These are phyloP conservation scores for Lampropteryx suffumata DNA, from an alignment of 2,888 invertebrate genomes.

Conservation along the genomic window DNA sequence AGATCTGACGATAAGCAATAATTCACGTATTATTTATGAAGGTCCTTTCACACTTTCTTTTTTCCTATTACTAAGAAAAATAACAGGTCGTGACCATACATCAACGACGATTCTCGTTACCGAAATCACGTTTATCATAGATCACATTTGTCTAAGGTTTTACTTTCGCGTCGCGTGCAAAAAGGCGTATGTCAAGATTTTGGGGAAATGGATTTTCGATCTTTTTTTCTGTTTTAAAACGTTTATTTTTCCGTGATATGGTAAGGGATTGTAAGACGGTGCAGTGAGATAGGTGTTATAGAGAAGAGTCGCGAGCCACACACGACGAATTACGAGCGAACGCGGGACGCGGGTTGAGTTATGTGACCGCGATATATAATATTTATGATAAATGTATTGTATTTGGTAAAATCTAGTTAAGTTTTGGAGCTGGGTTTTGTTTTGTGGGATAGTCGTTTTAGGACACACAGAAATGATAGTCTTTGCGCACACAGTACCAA, in stretches of 20 bases:
- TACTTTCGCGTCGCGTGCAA: slow-evolving; percentile 46
- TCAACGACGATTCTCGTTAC: slow-evolving; percentile 75
- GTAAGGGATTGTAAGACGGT: slow-evolving; percentile 41
- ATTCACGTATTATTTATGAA: slow-evolving; percentile 76
- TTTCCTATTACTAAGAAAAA: slow-evolving; percentile 69
- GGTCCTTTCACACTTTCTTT: slow-evolving; percentile 63
- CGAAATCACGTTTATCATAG: slow-evolving; percentile 80
- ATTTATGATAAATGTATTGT: slow-evolving; percentile 69
- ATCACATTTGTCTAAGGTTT: slow-evolving; percentile 80
- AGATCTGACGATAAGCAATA: slow-evolving; percentile 78
- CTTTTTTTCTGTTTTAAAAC: slow-evolving; percentile 37
- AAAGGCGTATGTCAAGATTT: slow-evolving; percentile 39
- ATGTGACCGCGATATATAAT: slow-evolving; percentile 71
- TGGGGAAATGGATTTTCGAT: slow-evolving; percentile 36
- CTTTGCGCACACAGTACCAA: no score
- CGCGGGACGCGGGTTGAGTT: slow-evolving; percentile 69
- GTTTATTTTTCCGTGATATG: slow-evolving; percentile 42
- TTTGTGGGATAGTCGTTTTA: slow-evolving; percentile 4
- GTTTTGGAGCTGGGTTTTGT: slow-evolving; percentile 34
- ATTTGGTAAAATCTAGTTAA: slow-evolving; percentile 57
- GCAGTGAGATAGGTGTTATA: slow-evolving; percentile 53
- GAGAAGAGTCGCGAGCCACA: slow-evolving; percentile 77
- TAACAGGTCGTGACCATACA: slow-evolving; percentile 67
- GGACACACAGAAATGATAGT: no score
- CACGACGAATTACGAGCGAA: slow-evolving; percentile 79